Percentiles rank a stretch among this genome's conserved stretches.
Evolutionary conservation across 2,113 vertebrate species (phyloP).

Genomic region (Hippoglossus stenolepis): DNA sequence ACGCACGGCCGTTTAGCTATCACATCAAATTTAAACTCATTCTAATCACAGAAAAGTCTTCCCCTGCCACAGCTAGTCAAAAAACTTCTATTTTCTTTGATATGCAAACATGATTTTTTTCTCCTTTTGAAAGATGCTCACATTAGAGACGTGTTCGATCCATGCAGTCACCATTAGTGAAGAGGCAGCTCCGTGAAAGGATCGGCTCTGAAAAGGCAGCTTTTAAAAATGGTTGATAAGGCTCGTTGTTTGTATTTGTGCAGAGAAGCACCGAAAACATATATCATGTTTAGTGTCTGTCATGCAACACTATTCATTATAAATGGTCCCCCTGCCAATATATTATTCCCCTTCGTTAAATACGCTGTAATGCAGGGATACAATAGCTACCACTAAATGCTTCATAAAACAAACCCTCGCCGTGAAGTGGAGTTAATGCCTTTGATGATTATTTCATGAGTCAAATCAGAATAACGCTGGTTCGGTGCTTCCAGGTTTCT

Average conservation of each 20-base stretch:
- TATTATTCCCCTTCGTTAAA: conserved; percentile 52
- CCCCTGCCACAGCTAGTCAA: background rate
- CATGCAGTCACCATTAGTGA: conserved; percentile 7
- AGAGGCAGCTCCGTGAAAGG: conserved; percentile 31
- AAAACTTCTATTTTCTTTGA: conserved; percentile 17
- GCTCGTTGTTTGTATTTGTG: conserved; percentile 35
- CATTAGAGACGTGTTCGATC: conserved; percentile 29
- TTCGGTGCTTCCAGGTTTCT: conserved; percentile 49
- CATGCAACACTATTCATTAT: conserved; percentile 32
- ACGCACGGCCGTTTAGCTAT: background rate
- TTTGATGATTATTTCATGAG: conserved; percentile 75
- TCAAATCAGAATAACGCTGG: conserved; percentile 59
- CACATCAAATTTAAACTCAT: conserved; percentile 10
- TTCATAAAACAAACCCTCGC: conserved; percentile 65
- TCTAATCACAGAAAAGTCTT: background rate
- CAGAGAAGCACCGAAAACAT: conserved; percentile 31
- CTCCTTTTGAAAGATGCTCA: conserved; percentile 11
- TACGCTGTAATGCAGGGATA: conserved; percentile 49
- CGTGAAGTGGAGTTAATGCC: conserved; percentile 68
- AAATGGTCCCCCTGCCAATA: conserved; percentile 46
- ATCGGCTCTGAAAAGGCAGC: conserved; percentile 24
- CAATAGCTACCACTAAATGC: conserved; percentile 61
- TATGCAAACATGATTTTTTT: conserved; percentile 34
- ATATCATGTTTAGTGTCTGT: conserved; percentile 35
- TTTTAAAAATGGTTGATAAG: conserved; percentile 29